Percentiles rank a stretch among this genome's conserved stretches.
These are phyloP conservation scores for Sarcophaga subvicina DNA, from an alignment of 2,888 invertebrate species.

Conservation along the genomic window DNA sequence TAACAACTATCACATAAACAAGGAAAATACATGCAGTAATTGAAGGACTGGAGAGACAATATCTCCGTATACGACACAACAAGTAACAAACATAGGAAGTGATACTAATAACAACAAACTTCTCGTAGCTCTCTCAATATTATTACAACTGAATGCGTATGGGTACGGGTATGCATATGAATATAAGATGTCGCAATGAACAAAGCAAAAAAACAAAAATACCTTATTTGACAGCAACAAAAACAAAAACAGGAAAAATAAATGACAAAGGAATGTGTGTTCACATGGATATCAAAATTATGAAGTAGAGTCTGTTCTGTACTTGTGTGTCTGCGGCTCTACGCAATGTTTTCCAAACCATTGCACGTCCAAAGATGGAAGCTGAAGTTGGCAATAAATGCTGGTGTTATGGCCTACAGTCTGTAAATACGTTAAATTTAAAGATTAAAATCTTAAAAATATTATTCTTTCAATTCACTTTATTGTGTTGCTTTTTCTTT, in stretches of 20 bases:
- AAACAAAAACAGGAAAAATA: not conserved
- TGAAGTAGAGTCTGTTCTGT: not conserved
- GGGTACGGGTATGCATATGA: not conserved
- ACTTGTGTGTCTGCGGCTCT: too few relatives aligned
- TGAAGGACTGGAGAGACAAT: slow-evolving; percentile 23
- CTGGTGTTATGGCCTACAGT: too few relatives aligned
- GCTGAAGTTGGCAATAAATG: too few relatives aligned
- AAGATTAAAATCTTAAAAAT: too few relatives aligned
- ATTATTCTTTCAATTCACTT: too few relatives aligned
- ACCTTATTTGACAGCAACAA: slow-evolving; percentile 13
- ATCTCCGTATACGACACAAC: not conserved
- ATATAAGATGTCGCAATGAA: not conserved
- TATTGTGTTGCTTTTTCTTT: too few relatives aligned
- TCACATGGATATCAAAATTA: not conserved
- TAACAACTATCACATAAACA: slow-evolving; percentile 1
- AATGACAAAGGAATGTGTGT: not conserved
- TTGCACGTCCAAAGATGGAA: not conserved
- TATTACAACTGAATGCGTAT: too few relatives aligned
- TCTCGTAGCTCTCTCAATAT: too few relatives aligned
- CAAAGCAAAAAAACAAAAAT: not conserved
- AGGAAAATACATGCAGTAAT: slow-evolving; percentile 1
- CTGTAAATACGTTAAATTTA: too few relatives aligned
- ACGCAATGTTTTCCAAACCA: not conserved
- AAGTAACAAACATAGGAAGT: not conserved
- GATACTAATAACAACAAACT: too few relatives aligned